phyloP scores from a whole-genome alignment of 2,113 vertebrate genomes.

The Pseudonaja textilis region DNA sequence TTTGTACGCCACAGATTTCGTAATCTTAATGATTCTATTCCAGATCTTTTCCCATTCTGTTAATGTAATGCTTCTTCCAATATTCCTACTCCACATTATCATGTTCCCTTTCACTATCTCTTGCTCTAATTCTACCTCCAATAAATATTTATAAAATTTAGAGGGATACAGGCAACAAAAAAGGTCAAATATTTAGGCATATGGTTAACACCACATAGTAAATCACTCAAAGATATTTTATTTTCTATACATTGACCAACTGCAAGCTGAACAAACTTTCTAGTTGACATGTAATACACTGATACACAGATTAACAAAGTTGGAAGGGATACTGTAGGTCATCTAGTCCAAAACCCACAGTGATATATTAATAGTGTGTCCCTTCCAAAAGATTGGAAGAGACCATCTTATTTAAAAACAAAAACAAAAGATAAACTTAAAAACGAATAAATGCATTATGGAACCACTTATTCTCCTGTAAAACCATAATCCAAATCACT shows the following conservation, averaged over 20 bases:
- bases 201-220: too few relatives aligned
- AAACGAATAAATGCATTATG: not conserved
- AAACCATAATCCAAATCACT: not conserved
- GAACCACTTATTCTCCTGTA: not conserved
- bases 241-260: not conserved
- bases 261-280: not conserved
- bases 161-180: too few relatives aligned
- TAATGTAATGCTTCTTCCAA: too few relatives aligned
- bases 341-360: not conserved
- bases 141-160: too few relatives aligned
- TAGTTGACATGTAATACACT: not conserved
- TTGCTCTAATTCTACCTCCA: too few relatives aligned
- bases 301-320: not conserved
- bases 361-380: not conserved
- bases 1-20: too few relatives aligned
- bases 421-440: not conserved
- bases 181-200: too few relatives aligned
- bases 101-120: too few relatives aligned
- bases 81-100: too few relatives aligned
- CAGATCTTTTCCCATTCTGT: too few relatives aligned
- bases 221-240: not conserved
- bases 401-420: not conserved
- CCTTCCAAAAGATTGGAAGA: not conserved
- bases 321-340: not conserved
- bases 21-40: too few relatives aligned